Percentiles rank a stretch among this genome's conserved stretches.
Evolutionary conservation across 2,888 invertebrate genomes (phyloP).

Genomic region (Melinopterus prodromus): DNA sequence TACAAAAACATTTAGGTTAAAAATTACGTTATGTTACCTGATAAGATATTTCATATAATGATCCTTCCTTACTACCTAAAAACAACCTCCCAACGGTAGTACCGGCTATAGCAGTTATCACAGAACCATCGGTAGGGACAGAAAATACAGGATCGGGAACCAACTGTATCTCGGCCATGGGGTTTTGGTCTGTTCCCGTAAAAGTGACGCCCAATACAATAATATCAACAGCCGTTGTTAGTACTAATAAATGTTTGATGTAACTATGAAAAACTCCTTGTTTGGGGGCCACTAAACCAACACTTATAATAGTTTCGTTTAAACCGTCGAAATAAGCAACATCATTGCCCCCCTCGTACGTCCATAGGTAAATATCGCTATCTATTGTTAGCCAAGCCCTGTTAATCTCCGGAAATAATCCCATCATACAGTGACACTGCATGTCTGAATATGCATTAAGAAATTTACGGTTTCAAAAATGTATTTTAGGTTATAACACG

Average conservation of each 20-base stretch:
- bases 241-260: constrained; percentile 88
- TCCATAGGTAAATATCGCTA: constrained; percentile 98
- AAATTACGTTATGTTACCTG: constrained; percentile 88
- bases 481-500: background rate
- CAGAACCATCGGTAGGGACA: constrained; percentile 87
- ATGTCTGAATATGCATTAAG: constrained; percentile 71
- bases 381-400: constrained; percentile 98
- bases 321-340: constrained; percentile 97
- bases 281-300: constrained; percentile 90
- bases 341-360: constrained; percentile 94
- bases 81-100: constrained; percentile 89
- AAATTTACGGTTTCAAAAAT: constrained; percentile 24
- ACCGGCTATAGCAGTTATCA: constrained; percentile 83
- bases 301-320: constrained; percentile 92
- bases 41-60: constrained; percentile 93
- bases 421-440: constrained; percentile 97
- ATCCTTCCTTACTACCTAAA: constrained; percentile 93
- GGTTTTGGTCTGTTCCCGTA: constrained; percentile 59
- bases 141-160: constrained; percentile 95
- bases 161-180: constrained; percentile 82
- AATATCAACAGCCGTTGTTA: constrained; percentile 96
- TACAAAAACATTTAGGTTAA: constrained; percentile 10
- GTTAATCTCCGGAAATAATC: constrained; percentile 94
- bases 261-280: constrained; percentile 87
- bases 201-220: constrained; percentile 82